phyloP scores from a whole-genome alignment of 2,888 invertebrate genomes.

The Cephalotes varians region DNA sequence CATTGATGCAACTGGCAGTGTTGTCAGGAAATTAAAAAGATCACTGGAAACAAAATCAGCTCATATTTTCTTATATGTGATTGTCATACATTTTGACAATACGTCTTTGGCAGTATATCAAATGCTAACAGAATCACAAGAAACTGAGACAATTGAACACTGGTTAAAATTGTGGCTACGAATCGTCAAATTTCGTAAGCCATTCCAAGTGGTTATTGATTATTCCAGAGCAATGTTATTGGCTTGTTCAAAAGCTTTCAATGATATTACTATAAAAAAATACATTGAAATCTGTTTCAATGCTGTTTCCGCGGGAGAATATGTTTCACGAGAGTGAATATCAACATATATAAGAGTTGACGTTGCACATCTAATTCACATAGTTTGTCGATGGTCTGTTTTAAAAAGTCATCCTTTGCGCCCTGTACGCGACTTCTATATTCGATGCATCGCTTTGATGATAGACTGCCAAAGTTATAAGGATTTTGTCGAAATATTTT shows the following conservation, averaged over 20 bases:
- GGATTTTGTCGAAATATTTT: not conserved
- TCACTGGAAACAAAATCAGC: not conserved
- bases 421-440: not conserved
- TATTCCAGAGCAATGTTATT: too few relatives aligned
- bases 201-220: too few relatives aligned
- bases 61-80: not conserved
- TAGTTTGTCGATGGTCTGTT: too few relatives aligned
- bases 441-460: slow-evolving; percentile 2
- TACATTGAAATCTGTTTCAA: slow-evolving; percentile 8
- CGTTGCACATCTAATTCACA: too few relatives aligned
- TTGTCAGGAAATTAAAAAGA: slow-evolving; percentile 9
- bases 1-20: slow-evolving; percentile 7
- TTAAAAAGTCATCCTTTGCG: too few relatives aligned
- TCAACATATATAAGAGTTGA: not conserved
- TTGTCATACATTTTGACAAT: slow-evolving; percentile 5
- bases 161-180: too few relatives aligned
- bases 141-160: too few relatives aligned
- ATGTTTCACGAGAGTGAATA: not conserved
- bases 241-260: not conserved
- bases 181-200: too few relatives aligned
- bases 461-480: not conserved
- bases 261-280: not conserved
- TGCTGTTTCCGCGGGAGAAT: not conserved
- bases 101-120: not conserved
- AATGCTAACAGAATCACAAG: too few relatives aligned